phyloP scores from a whole-genome alignment of 2,113 vertebrate species.

The Erythrocercus mccallii region DNA sequence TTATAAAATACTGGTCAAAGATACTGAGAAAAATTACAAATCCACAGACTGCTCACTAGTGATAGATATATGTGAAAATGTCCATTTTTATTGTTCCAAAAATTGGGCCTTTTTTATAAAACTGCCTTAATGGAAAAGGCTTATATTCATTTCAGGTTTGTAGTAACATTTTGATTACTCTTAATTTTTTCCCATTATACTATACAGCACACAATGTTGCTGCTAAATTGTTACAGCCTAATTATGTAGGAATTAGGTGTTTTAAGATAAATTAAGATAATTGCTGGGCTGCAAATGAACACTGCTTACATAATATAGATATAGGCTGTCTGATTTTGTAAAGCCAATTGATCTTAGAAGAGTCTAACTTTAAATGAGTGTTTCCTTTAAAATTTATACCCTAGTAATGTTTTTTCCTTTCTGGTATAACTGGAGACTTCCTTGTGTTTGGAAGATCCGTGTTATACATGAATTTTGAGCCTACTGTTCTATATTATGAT shows the following conservation, averaged over 20 bases:
- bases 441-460: neutral
- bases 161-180: neutral
- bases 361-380: neutral
- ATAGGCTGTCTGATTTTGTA: neutral
- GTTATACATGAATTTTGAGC: neutral
- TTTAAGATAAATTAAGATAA: neutral
- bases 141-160: neutral
- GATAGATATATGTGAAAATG: neutral
- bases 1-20: neutral
- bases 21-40: neutral
- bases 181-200: neutral
- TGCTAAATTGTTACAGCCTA: neutral
- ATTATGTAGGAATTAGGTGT: neutral
- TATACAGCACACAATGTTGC: neutral
- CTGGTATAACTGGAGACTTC: neutral
- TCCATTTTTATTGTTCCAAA: neutral
- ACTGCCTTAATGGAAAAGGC: neutral
- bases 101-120: neutral
- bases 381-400: neutral
- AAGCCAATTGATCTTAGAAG: neutral
- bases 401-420: neutral
- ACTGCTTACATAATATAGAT: neutral
- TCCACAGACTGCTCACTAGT: neutral
- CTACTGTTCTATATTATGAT: neutral
- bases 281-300: neutral